These are phyloP conservation scores for Netelia fuscicornis DNA, from an alignment of 2,888 invertebrate species.

Conservation along the genomic window DNA sequence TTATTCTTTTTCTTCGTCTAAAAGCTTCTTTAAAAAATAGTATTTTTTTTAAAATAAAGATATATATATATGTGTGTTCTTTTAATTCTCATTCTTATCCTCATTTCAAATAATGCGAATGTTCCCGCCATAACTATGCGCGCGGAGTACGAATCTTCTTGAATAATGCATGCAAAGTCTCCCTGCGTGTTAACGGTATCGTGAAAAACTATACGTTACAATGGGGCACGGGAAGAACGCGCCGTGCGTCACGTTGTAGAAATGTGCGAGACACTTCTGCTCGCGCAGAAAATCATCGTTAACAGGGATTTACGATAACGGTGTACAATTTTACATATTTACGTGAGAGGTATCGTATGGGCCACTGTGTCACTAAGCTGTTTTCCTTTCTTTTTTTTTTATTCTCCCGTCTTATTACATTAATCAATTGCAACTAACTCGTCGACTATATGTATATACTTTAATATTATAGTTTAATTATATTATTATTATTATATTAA, in stretches of 20 bases:
- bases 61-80: too few species aligned
- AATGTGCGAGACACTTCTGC: constrained; percentile 28
- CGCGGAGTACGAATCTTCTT: neutral
- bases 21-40: too few species aligned
- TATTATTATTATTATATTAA: too few species aligned
- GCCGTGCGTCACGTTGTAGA: neutral
- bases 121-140: neutral
- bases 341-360: constrained; percentile 13
- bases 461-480: too few species aligned
- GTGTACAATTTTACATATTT: constrained; percentile 29
- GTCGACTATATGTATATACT: neutral
- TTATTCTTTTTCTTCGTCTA: too few species aligned
- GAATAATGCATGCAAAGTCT: neutral
- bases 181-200: neutral
- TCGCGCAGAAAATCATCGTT: constrained; percentile 11
- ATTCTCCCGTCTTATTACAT: constrained; percentile 1
- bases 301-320: constrained; percentile 49
- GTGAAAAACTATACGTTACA: neutral
- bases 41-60: too few species aligned
- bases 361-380: constrained; percentile 50
- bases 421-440: neutral
- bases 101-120: neutral
- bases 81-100: too few species aligned
- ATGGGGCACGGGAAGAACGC: neutral
- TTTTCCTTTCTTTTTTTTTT: constrained; percentile 11